These are phyloP conservation scores for Zosterops hypoxanthus DNA, from an alignment of 2,113 vertebrate species.

Conservation along the genomic window DNA sequence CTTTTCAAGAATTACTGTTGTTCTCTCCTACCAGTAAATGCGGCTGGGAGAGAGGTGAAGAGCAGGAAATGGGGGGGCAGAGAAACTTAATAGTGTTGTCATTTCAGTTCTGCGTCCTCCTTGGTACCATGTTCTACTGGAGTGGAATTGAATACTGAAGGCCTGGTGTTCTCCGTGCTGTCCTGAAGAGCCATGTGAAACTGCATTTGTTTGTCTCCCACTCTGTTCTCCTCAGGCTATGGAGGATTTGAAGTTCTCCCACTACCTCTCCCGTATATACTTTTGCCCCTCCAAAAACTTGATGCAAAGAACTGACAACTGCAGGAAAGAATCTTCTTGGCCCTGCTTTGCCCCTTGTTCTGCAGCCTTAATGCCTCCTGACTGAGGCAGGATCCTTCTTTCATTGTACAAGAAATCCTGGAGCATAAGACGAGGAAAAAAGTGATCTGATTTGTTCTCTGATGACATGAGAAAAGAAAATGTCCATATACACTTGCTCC, in stretches of 20 bases:
- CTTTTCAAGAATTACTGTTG: neutral
- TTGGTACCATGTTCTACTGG: conserved; percentile 84
- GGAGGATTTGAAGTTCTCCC: conserved; percentile 23
- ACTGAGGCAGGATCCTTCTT: neutral
- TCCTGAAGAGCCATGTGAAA: neutral
- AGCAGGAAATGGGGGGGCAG: neutral
- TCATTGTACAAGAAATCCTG: neutral
- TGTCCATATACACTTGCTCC: neutral
- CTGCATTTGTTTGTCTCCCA: neutral
- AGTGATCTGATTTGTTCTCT: neutral
- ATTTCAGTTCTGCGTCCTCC: conserved; percentile 79
- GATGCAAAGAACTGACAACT: neutral
- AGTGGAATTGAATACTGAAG: conserved; percentile 77
- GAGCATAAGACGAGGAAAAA: neutral
- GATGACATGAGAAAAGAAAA: neutral
- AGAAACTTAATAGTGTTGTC: neutral
- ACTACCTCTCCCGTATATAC: neutral
- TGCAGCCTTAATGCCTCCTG: neutral
- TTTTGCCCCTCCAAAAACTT: neutral
- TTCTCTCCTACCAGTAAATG: neutral
- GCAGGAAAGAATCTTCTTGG: neutral
- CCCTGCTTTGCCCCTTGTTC: neutral
- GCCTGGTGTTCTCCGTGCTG: neutral
- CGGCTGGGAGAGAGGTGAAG: neutral
- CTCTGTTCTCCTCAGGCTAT: neutral